phyloP scores from a whole-genome alignment of 2,888 invertebrate species.

The Maniola hyperantus region DNA sequence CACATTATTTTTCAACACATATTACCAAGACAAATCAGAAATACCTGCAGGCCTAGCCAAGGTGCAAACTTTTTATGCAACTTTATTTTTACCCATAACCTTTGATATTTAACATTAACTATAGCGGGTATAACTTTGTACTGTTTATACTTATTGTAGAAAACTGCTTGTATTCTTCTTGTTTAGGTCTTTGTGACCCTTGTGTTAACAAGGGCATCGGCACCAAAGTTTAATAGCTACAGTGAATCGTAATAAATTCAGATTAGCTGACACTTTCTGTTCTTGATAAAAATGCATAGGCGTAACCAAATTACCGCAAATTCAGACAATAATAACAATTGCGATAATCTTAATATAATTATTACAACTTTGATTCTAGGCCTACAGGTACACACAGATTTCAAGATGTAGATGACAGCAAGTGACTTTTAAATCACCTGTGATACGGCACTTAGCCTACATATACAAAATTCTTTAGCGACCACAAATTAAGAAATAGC shows the following conservation, averaged over 20 bases:
- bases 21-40: constrained; percentile 6
- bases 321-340: too few relatives aligned
- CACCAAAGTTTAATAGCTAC: too few relatives aligned
- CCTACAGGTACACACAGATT: neutral
- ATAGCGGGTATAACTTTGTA: neutral
- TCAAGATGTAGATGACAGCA: neutral
- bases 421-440: constrained; percentile 13
- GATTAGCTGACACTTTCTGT: too few relatives aligned
- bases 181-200: constrained; percentile 21
- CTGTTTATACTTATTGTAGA: neutral
- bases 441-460: constrained; percentile 26
- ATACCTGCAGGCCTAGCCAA: constrained; percentile 22
- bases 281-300: too few relatives aligned
- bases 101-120: too few relatives aligned
- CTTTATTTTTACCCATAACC: neutral
- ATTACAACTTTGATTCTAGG: neutral
- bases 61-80: neutral
- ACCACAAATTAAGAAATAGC: neutral
- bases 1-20: constrained; percentile 7
- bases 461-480: constrained; percentile 11
- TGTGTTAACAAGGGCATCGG: neutral
- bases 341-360: too few relatives aligned
- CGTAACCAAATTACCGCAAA: too few relatives aligned
- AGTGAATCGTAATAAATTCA: too few relatives aligned
- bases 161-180: neutral